Base-by-base conservation (phyloP, 92 coral and sea anemone species). In the Zoanthus sansibaricus region DNA sequence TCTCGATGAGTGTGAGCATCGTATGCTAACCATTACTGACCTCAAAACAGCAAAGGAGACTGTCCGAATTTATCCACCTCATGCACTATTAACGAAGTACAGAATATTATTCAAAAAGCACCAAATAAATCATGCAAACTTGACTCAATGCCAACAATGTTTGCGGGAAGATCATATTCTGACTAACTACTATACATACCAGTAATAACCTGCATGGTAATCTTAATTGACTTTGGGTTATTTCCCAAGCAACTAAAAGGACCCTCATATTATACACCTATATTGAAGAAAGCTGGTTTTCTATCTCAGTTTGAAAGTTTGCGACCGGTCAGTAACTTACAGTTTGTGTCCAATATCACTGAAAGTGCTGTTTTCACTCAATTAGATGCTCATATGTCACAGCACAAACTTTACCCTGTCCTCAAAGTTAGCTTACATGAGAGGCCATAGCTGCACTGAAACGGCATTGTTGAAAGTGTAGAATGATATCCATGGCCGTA, bases 41-140 rank as follows among this genome's bases (percentile, higher is more conserved):
- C 25, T 25, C 25, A 25, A 25, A 25, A 25, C 25, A 25, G 25
- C 25, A 25, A 25, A 25, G 25, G 25, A 25, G 25, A 25, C 25
- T 25, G 25, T 25, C 25, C 0, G 25, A 25, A 25, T 25, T 25
- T 25, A 25, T 0, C 25, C 25, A 0, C 0, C 52, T 9, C 0
- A 9, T 48, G 5, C 52, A 48, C 52, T 48, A 9, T 0, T 5
- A 48, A 48, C 52, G 21, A 33, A 17, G 72, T 68, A 17, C 21
- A 18, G n/a, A 7, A 68, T 7, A 4, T 68, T 21, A 68, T 68
- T 12, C 72, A 68, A 33, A 21, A 7, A 13, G 80, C 91, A 88
- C 66, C 91, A 45, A 82, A 88, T 87, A 82, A 88, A 88, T 74
- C 87, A 56, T 88, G 87, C 82, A 71, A n/a, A 54, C 91, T 88